phyloP scores from a whole-genome alignment of 2,113 vertebrate species.

The Phoxinus phoxinus region DNA sequence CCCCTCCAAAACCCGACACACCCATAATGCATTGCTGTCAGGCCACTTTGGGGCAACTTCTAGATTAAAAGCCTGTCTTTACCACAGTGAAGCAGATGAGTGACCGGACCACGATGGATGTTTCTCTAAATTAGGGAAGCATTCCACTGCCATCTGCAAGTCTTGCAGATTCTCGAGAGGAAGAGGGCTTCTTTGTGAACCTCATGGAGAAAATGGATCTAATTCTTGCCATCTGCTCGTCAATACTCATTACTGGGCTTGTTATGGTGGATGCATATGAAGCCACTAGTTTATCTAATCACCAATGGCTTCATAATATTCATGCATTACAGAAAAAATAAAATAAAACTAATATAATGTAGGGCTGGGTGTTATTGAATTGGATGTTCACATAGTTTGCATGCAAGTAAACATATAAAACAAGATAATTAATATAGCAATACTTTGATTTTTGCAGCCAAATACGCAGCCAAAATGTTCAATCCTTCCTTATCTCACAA shows the following conservation, averaged over 20 bases:
- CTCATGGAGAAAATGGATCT: not conserved
- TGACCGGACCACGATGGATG: not conserved
- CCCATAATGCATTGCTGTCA: constrained; percentile 37
- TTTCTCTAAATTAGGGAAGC: not conserved
- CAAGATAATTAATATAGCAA: not conserved
- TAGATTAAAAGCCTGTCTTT: constrained; percentile 17
- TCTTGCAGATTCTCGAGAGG: not conserved
- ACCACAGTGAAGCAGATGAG: constrained; percentile 33
- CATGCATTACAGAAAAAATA: not conserved
- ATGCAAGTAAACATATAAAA: not conserved
- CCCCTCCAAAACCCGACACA: constrained; percentile 38
- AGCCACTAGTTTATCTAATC: not conserved
- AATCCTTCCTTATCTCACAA: not conserved
- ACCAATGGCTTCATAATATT: not conserved
- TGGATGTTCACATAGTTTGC: not conserved
- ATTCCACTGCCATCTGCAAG: not conserved
- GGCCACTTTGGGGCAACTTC: not conserved
- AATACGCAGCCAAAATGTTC: no score
- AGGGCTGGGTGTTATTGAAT: not conserved
- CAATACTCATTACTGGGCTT: not conserved
- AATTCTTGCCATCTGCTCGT: constrained; percentile 24
- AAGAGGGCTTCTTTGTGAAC: not conserved
- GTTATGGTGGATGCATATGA: not conserved
- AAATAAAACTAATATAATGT: not conserved
- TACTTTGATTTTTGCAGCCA: not conserved